phyloP scores from a whole-genome alignment of 2,888 invertebrate species.

The Xanthorhoe spadicearia region DNA sequence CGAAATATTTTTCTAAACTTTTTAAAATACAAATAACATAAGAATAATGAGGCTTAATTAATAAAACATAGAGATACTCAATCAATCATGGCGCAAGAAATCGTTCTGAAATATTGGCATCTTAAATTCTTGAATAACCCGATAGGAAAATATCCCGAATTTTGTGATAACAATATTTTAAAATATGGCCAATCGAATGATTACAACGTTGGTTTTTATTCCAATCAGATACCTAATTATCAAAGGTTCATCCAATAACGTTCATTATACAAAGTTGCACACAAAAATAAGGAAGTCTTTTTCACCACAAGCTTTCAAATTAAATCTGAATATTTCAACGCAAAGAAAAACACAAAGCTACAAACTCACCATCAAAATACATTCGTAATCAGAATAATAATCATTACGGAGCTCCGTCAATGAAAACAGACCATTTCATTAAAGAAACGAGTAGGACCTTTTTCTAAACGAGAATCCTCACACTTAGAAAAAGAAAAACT shows the following conservation, averaged over 20 bases:
- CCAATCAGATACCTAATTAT: background rate
- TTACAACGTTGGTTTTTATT: too few relatives aligned
- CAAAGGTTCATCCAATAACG: background rate
- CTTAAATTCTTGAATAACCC: too few relatives aligned
- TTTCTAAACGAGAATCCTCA: conserved; percentile 41
- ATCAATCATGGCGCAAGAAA: too few relatives aligned
- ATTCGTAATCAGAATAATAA: conserved; percentile 48
- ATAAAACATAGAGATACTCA: too few relatives aligned
- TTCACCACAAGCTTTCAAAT: background rate
- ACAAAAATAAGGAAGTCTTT: background rate
- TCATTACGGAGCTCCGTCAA: conserved; percentile 39
- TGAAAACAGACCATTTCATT: conserved; percentile 55
- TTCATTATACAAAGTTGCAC: background rate
- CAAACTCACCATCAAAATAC: conserved; percentile 31
- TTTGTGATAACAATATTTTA: too few relatives aligned
- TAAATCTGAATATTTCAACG: conserved; percentile 6
- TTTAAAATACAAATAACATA: too few relatives aligned
- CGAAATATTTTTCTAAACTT: too few relatives aligned
- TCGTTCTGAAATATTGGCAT: too few relatives aligned
- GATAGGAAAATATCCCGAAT: too few relatives aligned
- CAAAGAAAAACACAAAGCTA: conserved; percentile 10
- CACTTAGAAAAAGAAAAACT: conserved; percentile 39
- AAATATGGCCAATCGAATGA: too few relatives aligned
- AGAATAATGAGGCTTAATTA: too few relatives aligned
- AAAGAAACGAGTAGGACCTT: conserved; percentile 46